Percentiles rank a stretch among this genome's conserved stretches.
Evolutionary conservation across 2,888 invertebrate genomes (phyloP).

Genomic region (Chrysopilus asiliformis): DNA sequence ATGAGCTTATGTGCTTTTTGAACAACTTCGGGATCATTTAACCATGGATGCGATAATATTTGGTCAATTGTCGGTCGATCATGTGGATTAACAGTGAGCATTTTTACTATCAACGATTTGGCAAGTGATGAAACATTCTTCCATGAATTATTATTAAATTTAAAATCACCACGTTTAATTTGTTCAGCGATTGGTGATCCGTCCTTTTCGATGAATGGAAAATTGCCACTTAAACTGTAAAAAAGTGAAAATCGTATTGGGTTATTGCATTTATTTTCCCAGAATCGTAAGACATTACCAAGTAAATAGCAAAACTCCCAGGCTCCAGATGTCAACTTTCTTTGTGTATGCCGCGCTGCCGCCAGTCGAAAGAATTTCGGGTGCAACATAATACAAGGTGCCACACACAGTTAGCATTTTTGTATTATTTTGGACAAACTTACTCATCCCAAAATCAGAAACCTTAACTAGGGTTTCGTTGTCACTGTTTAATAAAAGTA

Average conservation of each 20-base stretch:
- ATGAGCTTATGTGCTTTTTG: slow-evolving; percentile 27
- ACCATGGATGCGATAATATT: slow-evolving; percentile 27
- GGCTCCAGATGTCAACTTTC: slow-evolving; percentile 82
- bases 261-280: too few species aligned
- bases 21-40: slow-evolving; percentile 26
- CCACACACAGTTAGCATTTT: slow-evolving; percentile 84
- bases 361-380: slow-evolving; percentile 62
- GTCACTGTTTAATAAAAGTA: slow-evolving; percentile 28
- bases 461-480: slow-evolving; percentile 34
- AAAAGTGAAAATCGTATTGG: too few species aligned
- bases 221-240: slow-evolving; percentile 49
- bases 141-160: slow-evolving; percentile 50
- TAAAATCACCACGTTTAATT: slow-evolving; percentile 54
- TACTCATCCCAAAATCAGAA: slow-evolving; percentile 76
- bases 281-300: too few species aligned
- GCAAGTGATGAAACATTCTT: slow-evolving; percentile 47
- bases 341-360: slow-evolving; percentile 51
- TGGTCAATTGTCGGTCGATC: slow-evolving; percentile 29
- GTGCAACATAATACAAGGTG: slow-evolving; percentile 79
- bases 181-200: slow-evolving; percentile 47
- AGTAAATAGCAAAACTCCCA: slow-evolving; percentile 76
- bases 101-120: slow-evolving; percentile 52
- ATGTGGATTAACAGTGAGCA: slow-evolving; percentile 52
- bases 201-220: slow-evolving; percentile 51
- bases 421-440: slow-evolving; percentile 61